Base-by-base conservation (phyloP, 37 sponge, comb jelly and placozoan species). In the Dysidea cf. avara region DNA sequence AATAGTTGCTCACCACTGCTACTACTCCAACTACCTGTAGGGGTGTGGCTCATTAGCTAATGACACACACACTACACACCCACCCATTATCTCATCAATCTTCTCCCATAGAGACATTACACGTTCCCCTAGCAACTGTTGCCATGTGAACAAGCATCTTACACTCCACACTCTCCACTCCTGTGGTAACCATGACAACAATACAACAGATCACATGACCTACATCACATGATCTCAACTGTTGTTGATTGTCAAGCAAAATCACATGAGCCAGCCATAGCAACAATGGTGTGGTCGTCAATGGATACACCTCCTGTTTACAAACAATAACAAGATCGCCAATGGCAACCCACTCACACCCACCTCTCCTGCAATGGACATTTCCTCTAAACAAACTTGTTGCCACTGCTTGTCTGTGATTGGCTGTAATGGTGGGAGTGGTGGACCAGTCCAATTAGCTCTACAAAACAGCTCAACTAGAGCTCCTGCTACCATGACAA, bases 391-490 rank as follows among this genome's bases (percentile, higher is more conserved):
- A 13, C 73, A 26, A 21, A 59, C 49, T 17, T 51, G 38, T 37
- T 83, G 82, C 62, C 51, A 37, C 26, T 64, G 14, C 9, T 43
- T 9, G 14, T 22, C 70, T 81, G 64, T 24, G 47, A 46, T 43
- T 43, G 46, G 46, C 9, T 43, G 7, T 12, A 70, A 29, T 7
- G 32, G 60, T 7, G 61, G 2, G 6, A 20, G 39, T 29, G 46
- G 33, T 13, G 92, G 92, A 0, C 88, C 88, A 48, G 83, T 78
- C 92, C 92, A 91, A 80, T 91, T 91, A 22, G 83, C 54, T 37
- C 57, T 62, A 20, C 53, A 58, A 40, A 91, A 91, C 32, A 28
- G 66, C 47, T 86, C 17, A 29, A 91, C 52, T 14, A 83, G 66
- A 32, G 48, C 18, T 14, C 61, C 74, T 24, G 66, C 74, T 11